Evolutionary conservation across 2,113 vertebrate species (phyloP), one percentile per base, ranked within the genome.

Genomic region (Hepsetus odoe): DNA sequence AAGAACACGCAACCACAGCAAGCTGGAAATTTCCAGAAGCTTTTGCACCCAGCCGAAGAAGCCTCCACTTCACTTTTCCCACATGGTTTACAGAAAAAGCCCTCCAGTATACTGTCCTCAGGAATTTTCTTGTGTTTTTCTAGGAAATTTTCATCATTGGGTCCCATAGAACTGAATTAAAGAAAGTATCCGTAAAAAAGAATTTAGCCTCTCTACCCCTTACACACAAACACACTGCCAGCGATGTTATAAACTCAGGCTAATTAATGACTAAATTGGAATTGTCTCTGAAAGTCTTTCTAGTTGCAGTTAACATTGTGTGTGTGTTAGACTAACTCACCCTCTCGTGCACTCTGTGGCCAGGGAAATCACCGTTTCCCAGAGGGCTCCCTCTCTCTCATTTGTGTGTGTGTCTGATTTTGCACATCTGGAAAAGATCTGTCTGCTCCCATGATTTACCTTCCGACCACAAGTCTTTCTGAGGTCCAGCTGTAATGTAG

Each of bases 311-410:
- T 80, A 74, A 53, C 53, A 53, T 73, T 51, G 44, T 58, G 59
- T 64, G 33, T 84, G 84, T 78, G 85, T 89, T 89, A 88, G 88
- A 89, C 28, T 85, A 88, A 89, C 87, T 92, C 89, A 91, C 89
- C 88, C 90, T 89, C 86, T 85, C 85, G 81, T 91, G 91, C 92
- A 89, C 88, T 92, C 89, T 91, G 92, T 72, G 93, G 92, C 91
- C 83, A 90, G 90, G 91, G 91, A 94, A 94, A 92, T 91, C 89
- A 92, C 91, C 89, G 88, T 89, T 92, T 91, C 89, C 89, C 91
- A 90, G 83, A 87, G 87, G 85, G 85, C 80, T 89, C 91, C 87
- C 91, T 92, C 91, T 92, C 85, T 90, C 86, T 83, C 69, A 70
- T 72, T 64, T 85, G 56, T 86, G 79, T 85, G 69, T 81, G 75